phyloP scores from a whole-genome alignment of 1,140 invertebrate species.

The Megalopta genalis region DNA sequence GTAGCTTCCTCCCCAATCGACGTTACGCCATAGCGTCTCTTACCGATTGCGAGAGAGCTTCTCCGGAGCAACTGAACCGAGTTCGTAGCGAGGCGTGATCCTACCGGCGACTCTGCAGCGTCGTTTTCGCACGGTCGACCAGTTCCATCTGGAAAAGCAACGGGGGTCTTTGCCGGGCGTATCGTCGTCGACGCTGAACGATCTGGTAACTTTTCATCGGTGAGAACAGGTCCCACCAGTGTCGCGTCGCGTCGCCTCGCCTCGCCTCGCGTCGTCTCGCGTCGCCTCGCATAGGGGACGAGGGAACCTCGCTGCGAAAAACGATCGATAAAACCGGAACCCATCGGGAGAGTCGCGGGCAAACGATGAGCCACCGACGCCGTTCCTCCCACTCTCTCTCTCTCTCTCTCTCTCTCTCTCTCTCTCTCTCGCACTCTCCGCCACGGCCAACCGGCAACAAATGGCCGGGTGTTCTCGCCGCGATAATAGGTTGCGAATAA shows the following conservation, averaged over 20 bases:
- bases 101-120: neutral
- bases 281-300: no score
- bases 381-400: neutral
- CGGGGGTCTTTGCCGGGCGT: slow-evolving; percentile 45
- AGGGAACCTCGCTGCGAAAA: slow-evolving; percentile 20
- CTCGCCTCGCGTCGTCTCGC: no score
- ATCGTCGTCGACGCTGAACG: slow-evolving; percentile 45
- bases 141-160: slow-evolving; percentile 57
- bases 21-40: no score
- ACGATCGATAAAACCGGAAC: slow-evolving; percentile 60
- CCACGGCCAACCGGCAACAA: slow-evolving; percentile 12
- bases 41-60: no score
- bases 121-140: slow-evolving; percentile 42
- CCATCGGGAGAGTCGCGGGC: slow-evolving; percentile 21
- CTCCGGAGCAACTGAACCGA: no score
- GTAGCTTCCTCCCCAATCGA: no score
- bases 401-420: no score
- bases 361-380: slow-evolving; percentile 13
- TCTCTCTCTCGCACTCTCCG: no score
- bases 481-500: slow-evolving; percentile 11
- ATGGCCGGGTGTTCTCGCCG: slow-evolving; percentile 3
- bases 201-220: slow-evolving; percentile 62
- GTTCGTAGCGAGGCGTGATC: neutral
- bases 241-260: neutral
- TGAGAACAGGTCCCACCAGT: slow-evolving; percentile 57